A percentile compares a stretch with the other conserved stretches of the same genome.
Conservation (phyloP, 2,888 invertebrate genomes). For the Callosobruchus maculatus region DNA sequence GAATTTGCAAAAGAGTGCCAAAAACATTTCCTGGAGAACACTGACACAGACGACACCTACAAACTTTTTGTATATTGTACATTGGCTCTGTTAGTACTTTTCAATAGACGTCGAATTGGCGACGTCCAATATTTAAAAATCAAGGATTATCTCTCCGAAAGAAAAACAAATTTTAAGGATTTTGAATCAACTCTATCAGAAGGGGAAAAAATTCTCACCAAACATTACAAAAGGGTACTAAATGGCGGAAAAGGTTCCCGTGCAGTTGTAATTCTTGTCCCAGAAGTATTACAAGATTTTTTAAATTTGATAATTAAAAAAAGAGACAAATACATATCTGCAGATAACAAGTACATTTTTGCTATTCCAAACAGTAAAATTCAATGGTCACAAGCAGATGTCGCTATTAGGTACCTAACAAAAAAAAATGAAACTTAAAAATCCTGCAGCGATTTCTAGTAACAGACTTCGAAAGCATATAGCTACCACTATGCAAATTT, state of each 20-base stretch:
- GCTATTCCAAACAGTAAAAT: constrained; percentile 25
- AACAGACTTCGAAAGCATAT: constrained; percentile 31
- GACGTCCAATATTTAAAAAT: constrained; percentile 26
- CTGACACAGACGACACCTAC: constrained; percentile 10
- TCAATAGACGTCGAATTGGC: constrained; percentile 24
- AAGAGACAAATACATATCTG: constrained; percentile 25
- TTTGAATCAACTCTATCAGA: constrained; percentile 23
- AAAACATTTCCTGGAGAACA: constrained; percentile 6
- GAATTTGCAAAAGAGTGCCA: constrained; percentile 9
- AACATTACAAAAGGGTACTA: constrained; percentile 28
- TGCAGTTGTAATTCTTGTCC: constrained; percentile 32
- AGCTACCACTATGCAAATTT: constrained; percentile 28
- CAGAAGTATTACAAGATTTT: constrained; percentile 23
- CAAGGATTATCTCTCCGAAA: constrained; percentile 16
- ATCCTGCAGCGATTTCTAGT: constrained; percentile 23
- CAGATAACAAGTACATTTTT: constrained; percentile 33
- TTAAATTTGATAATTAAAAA: constrained; percentile 23
- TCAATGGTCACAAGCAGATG: constrained; percentile 31
- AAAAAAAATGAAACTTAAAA: constrained; percentile 24
- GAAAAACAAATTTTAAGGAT: constrained; percentile 18
- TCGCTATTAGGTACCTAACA: constrained; percentile 25
- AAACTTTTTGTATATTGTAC: constrained; percentile 16
- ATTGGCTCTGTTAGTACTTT: constrained; percentile 20
- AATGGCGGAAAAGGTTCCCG: constrained; percentile 31
- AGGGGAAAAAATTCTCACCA: constrained; percentile 25